These are phyloP conservation scores for Gallirallus australis DNA, from an alignment of 2,797 vertebrate species.

Conservation along the genomic window DNA sequence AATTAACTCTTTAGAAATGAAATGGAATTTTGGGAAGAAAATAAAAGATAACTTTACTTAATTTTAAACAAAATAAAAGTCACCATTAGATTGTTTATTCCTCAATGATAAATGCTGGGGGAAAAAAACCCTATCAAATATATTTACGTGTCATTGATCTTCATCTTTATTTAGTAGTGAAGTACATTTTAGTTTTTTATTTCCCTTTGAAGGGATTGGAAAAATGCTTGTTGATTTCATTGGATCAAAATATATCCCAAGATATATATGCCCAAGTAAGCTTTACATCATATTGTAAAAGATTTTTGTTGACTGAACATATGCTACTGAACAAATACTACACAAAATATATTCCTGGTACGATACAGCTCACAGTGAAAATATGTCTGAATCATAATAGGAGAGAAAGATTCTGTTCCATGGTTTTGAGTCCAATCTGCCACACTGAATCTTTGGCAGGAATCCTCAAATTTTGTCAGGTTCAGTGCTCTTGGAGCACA, in stretches of 20 bases:
- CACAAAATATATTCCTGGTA: neutral
- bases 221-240: neutral
- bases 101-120: neutral
- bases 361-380: neutral
- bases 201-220: neutral
- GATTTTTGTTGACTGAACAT: neutral
- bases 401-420: neutral
- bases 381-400: neutral
- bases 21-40: rapidly evolving
- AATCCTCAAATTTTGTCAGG: neutral
- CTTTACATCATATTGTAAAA: neutral
- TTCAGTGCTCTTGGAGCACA: neutral
- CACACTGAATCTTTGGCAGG: neutral
- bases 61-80: neutral
- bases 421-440: neutral
- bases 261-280: rapidly evolving
- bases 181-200: neutral
- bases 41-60: neutral
- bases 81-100: neutral
- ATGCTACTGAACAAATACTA: no score
- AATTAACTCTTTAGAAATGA: neutral
- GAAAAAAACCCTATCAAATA: rapidly evolving
- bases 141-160: neutral
- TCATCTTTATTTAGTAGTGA: neutral
- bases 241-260: neutral